phyloP scores from a whole-genome alignment of 2,888 invertebrate genomes.

The Listrodromus nycthemerus region DNA sequence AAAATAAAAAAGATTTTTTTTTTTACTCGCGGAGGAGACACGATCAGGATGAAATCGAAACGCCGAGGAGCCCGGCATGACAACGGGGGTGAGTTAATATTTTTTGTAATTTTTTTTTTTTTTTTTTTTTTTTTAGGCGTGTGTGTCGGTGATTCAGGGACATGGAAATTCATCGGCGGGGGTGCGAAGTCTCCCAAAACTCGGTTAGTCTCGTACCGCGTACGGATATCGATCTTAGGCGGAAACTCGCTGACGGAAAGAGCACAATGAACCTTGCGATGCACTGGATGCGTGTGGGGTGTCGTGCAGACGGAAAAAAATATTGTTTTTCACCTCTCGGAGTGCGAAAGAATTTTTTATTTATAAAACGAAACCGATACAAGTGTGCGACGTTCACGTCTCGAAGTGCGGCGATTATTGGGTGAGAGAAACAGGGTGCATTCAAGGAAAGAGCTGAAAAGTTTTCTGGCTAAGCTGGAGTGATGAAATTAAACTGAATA shows the following conservation, averaged over 20 bases:
- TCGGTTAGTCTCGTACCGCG: constrained; percentile 52
- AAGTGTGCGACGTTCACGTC: too few species aligned
- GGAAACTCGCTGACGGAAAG: constrained; percentile 33
- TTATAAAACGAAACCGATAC: too few species aligned
- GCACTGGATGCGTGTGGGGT: background rate
- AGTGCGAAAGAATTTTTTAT: background rate
- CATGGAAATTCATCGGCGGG: background rate
- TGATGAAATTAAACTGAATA: too few species aligned
- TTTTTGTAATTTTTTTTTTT: background rate
- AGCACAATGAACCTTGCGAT: constrained; percentile 56
- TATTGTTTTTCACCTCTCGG: background rate
- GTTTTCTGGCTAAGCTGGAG: too few species aligned
- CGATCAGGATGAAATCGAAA: constrained; percentile 32
- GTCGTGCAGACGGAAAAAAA: background rate
- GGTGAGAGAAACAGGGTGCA: too few species aligned
- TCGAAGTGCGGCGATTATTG: too few species aligned
- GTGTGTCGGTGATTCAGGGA: background rate
- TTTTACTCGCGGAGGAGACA: background rate
- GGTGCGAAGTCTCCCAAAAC: constrained; percentile 24
- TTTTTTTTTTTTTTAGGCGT: background rate
- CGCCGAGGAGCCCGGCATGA: background rate
- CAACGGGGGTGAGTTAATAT: constrained; percentile 26
- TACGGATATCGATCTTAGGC: constrained; percentile 63
- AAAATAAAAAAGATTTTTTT: background rate
- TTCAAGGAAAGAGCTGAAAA: too few species aligned